Percentiles rank a stretch among this genome's conserved stretches.
phyloP scores from a whole-genome alignment of 1,140 invertebrate species.

The Drosophila saltans region DNA sequence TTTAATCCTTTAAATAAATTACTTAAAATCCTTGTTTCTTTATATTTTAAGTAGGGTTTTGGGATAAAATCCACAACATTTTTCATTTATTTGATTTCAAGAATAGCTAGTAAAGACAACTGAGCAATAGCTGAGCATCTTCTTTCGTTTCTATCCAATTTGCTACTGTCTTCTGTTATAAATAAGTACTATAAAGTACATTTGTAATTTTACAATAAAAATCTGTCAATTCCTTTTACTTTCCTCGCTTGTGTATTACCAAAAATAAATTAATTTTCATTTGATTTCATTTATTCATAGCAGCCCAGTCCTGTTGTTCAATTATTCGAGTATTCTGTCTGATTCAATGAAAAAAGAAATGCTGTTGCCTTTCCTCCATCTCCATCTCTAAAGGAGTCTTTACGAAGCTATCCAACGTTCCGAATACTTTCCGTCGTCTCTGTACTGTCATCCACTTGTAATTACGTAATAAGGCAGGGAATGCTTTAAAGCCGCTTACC shows the following conservation, averaged over 20 bases:
- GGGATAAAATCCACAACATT: no score
- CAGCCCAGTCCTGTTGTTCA: constrained; percentile 38
- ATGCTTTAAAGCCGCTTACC: constrained; percentile 73
- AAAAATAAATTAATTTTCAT: constrained; percentile 9
- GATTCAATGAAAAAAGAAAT: constrained; percentile 51
- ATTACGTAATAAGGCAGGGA: constrained; percentile 73
- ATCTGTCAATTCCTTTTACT: background rate
- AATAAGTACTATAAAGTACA: background rate
- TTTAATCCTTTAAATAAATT: no score
- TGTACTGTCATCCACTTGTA: constrained; percentile 67
- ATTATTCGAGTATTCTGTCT: constrained; percentile 59
- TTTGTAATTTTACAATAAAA: background rate
- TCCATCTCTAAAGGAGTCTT: background rate
- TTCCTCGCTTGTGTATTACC: background rate
- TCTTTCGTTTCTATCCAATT: background rate
- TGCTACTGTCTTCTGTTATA: background rate
- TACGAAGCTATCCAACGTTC: background rate
- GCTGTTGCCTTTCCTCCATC: constrained; percentile 17
- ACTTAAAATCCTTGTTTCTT: no score
- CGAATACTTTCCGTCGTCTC: background rate
- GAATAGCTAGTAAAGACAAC: no score
- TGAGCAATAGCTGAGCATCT: background rate
- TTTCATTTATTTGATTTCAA: no score
- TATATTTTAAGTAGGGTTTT: no score
- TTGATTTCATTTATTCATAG: constrained; percentile 13